A percentile compares a stretch with the other conserved stretches of the same genome.
These are phyloP conservation scores for Drosophila guanche DNA, from an alignment of 1,140 invertebrate species.

Conservation along the genomic window DNA sequence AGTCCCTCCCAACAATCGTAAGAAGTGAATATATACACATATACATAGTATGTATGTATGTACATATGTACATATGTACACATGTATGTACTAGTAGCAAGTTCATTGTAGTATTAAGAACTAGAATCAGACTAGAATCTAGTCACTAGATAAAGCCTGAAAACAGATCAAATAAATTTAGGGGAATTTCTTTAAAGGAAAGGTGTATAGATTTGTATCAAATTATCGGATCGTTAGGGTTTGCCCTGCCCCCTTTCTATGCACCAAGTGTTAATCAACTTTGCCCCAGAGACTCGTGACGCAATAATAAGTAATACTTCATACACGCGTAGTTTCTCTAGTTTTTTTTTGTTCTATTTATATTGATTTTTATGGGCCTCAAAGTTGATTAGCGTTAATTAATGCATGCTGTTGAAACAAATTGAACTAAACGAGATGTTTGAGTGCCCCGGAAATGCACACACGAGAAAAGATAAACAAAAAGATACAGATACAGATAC, in stretches of 20 bases:
- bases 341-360: slow-evolving; percentile 39
- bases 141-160: no score
- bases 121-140: no score
- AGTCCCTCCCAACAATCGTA: background rate
- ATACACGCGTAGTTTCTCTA: slow-evolving; percentile 12
- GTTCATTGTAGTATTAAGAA: no score
- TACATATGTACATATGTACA: no score
- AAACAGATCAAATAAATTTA: no score
- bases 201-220: no score
- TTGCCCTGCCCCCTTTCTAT: no score
- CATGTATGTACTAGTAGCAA: no score
- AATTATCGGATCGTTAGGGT: background rate
- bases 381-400: slow-evolving; percentile 82
- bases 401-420: slow-evolving; percentile 76
- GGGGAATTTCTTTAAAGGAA: no score
- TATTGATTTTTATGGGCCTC: slow-evolving; percentile 66
- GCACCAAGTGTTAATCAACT: background rate
- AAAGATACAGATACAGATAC: background rate
- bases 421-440: slow-evolving; percentile 74
- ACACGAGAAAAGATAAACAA: slow-evolving; percentile 15
- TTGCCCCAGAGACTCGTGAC: slow-evolving; percentile 23
- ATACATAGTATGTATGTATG: no score
- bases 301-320: background rate
- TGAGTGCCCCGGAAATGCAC: slow-evolving; percentile 67
- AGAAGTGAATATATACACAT: background rate